phyloP scores from a whole-genome alignment of 2,797 vertebrate species.

The Diplodus puntazzo region DNA sequence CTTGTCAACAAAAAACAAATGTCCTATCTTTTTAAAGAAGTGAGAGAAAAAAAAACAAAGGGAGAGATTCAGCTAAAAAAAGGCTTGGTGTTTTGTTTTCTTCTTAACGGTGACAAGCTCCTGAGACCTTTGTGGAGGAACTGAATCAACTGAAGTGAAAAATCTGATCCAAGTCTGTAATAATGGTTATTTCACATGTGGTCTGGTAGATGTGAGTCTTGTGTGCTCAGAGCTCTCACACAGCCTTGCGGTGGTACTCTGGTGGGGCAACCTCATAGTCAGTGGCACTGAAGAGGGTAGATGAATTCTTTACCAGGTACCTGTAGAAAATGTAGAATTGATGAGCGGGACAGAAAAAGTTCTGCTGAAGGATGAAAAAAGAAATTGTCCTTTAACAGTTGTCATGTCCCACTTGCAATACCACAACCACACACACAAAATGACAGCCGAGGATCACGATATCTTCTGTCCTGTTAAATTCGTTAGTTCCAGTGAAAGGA shows the following conservation, averaged over 20 bases:
- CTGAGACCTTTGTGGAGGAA: slow-evolving; percentile 47
- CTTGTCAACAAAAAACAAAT: not conserved
- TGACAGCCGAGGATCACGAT: not conserved
- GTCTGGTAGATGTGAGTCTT: slow-evolving; percentile 18
- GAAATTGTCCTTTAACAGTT: not conserved
- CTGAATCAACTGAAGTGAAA: slow-evolving; percentile 62
- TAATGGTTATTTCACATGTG: slow-evolving; percentile 45
- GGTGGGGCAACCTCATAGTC: slow-evolving; percentile 97
- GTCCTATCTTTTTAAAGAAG: slow-evolving; percentile 30
- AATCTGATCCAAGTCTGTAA: slow-evolving; percentile 53
- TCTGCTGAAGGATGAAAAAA: not conserved
- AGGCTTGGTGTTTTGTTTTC: not conserved
- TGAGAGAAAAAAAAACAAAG: slow-evolving; percentile 26
- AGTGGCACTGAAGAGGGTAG: slow-evolving; percentile 90
- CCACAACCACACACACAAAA: not conserved
- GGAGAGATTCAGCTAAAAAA: not conserved
- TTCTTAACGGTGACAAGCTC: slow-evolving; percentile 39
- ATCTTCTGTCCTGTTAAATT: not conserved
- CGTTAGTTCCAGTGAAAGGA: too few relatives aligned
- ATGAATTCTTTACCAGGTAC: slow-evolving; percentile 95
- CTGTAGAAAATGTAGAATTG: slow-evolving; percentile 70
- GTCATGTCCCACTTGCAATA: not conserved
- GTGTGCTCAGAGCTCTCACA: slow-evolving; percentile 76
- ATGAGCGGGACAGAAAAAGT: not conserved
- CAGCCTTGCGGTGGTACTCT: slow-evolving; percentile 95